These are phyloP conservation scores for Poeciliopsis retropinna DNA, from an alignment of 2,113 vertebrate genomes.

Conservation along the genomic window DNA sequence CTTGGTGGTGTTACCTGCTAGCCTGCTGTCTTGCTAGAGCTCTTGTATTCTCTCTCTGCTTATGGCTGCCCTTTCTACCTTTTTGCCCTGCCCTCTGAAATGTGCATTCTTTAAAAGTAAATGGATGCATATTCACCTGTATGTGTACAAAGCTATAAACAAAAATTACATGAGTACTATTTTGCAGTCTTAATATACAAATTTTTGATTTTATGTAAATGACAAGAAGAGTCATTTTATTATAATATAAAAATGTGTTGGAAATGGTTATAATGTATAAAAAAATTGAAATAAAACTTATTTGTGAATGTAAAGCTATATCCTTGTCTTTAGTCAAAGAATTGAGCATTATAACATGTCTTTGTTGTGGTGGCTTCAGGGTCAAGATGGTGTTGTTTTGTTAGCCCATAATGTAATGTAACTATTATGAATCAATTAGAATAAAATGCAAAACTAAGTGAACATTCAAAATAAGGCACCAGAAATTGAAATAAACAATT, in stretches of 20 bases:
- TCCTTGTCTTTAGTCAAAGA: neutral
- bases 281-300: slow-evolving; percentile 79
- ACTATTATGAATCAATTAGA: neutral
- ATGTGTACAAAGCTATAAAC: slow-evolving; percentile 78
- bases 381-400: too few species aligned
- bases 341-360: too few species aligned
- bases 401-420: too few species aligned
- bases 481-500: neutral
- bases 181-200: slow-evolving; percentile 82
- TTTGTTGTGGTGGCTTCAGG: too few species aligned
- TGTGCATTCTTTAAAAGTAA: slow-evolving; percentile 63
- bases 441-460: neutral
- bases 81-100: slow-evolving; percentile 6
- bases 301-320: slow-evolving; percentile 75
- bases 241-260: slow-evolving; percentile 79
- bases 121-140: slow-evolving; percentile 67
- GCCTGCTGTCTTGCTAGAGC: slow-evolving; percentile 70
- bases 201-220: slow-evolving; percentile 75
- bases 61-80: slow-evolving; percentile 69
- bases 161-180: slow-evolving; percentile 78
- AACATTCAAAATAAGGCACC: neutral
- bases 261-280: slow-evolving; percentile 81
- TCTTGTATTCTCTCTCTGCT: slow-evolving; percentile 67
- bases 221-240: slow-evolving; percentile 79
- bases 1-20: slow-evolving; percentile 61